phyloP scores from a whole-genome alignment of 2,797 vertebrate genomes.

The Crypturellus tataupa region DNA sequence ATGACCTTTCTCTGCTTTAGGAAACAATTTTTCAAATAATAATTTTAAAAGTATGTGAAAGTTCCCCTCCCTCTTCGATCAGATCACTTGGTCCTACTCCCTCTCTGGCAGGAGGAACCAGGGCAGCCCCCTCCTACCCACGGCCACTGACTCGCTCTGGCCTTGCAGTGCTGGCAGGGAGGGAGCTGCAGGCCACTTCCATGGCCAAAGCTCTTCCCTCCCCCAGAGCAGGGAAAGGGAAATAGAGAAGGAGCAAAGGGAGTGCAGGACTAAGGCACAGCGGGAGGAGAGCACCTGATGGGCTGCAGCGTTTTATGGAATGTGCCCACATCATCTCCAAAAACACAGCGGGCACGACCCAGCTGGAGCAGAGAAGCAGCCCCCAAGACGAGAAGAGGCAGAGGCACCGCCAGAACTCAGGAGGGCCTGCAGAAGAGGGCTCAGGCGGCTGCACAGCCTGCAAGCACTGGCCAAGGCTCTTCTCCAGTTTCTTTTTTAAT shows the following conservation, averaged over 20 bases:
- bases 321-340: background rate
- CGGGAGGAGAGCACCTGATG: background rate
- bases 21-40: slow-evolving; percentile 67
- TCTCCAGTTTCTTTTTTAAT: background rate
- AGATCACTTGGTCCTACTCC: background rate
- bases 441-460: background rate
- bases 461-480: background rate
- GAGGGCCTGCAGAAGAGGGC: background rate
- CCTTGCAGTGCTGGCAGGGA: accelerated
- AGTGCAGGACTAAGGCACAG: background rate
- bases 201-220: background rate
- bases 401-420: accelerated
- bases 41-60: slow-evolving; percentile 44
- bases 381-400: background rate
- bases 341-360: background rate
- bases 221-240: background rate
- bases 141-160: accelerated
- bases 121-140: accelerated
- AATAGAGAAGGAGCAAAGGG: background rate
- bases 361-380: background rate
- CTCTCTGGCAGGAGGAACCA: accelerated
- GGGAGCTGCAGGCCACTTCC: background rate
- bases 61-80: slow-evolving; percentile 38
- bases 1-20: slow-evolving; percentile 78
- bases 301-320: background rate